Base-by-base conservation (phyloP, 2,113 vertebrate species). In the Raja brachyura region DNA sequence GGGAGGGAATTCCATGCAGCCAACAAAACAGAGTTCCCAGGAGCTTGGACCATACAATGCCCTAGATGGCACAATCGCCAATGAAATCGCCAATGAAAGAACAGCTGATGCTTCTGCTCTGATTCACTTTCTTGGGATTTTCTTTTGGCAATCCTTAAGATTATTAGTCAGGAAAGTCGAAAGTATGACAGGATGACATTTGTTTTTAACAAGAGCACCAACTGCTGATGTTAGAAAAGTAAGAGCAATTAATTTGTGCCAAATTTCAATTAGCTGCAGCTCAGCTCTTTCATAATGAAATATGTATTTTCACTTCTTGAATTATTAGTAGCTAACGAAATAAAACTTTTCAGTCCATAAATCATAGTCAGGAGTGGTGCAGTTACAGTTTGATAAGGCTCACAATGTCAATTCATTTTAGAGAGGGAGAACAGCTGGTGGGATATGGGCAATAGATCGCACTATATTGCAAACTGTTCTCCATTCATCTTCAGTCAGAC, bases 221-320 rank as follows among this genome's bases (percentile, higher is more conserved):
- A 88, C 83, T 20, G 83, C 59, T 88, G 83, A 31, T 88, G 61
- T 59, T 86, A 25, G 81, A 56, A 86, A 86, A 61, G 56, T 25
- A 86, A 88, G 59, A 88, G n/a, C 83, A 88, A 66, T 88, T 88
- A 88, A 61, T 61, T 63, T 88, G 59, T 88, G 59, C 59, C 28
- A 61, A 88, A 88, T 88, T 88, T 88, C 83, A 88, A 88, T 63
- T 88, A 88, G 61, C 25, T 14, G 59, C 59, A 88, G 59, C 83
- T 88, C 59, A 88, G 59, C 83, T 63, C 83, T 88, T 63, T 31
- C 16, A 18, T 88, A 88, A 63, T 88, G 83, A 88, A 88, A 88
- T 88, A 61, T 5, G 83, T 88, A 25, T 88, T 59, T 83, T 33
- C 31, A 88, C 83, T 88, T 88, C 59, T 73, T 33, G 83, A 88